Percentiles rank a stretch among this genome's conserved stretches.
These are phyloP conservation scores for Lacerta agilis DNA, from an alignment of 2,797 vertebrate species.

Conservation along the genomic window DNA sequence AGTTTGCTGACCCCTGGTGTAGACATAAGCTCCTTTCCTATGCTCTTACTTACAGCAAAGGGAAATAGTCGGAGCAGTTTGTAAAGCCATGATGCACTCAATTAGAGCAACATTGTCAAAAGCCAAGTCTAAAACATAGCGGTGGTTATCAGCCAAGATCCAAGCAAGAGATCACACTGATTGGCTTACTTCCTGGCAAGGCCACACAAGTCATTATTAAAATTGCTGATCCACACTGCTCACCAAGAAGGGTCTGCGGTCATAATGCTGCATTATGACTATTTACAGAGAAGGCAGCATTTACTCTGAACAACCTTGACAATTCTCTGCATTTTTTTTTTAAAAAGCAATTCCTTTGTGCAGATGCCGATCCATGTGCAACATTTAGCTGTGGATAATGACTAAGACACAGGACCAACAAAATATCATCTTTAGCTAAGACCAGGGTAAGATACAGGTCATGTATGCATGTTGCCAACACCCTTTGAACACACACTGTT, in stretches of 20 bases:
- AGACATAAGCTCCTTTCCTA: background rate
- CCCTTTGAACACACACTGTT: background rate
- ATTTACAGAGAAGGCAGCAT: background rate
- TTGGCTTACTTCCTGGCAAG: background rate
- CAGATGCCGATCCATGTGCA: background rate
- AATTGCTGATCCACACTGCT: slow-evolving; percentile 1
- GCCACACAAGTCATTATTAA: background rate
- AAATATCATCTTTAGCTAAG: background rate
- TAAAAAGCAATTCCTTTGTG: background rate
- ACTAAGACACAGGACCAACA: background rate
- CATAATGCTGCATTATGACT: slow-evolving; percentile 4
- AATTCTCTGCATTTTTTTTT: background rate
- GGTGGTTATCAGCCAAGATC: background rate
- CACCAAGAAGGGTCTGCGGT: slow-evolving; percentile 2
- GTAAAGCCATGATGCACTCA: fast-evolving
- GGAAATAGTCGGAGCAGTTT: background rate
- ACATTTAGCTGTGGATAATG: background rate
- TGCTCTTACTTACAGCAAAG: background rate
- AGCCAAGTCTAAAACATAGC: background rate
- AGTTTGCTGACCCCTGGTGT: too few relatives aligned
- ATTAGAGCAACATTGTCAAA: background rate
- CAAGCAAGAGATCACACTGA: background rate
- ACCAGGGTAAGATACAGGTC: background rate
- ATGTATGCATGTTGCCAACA: background rate
- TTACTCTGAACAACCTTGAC: background rate